Evolutionary conservation across 1,140 invertebrate genomes (phyloP), one percentile per base, ranked within the genome.

Genomic region (Hormaphis cornu): DNA sequence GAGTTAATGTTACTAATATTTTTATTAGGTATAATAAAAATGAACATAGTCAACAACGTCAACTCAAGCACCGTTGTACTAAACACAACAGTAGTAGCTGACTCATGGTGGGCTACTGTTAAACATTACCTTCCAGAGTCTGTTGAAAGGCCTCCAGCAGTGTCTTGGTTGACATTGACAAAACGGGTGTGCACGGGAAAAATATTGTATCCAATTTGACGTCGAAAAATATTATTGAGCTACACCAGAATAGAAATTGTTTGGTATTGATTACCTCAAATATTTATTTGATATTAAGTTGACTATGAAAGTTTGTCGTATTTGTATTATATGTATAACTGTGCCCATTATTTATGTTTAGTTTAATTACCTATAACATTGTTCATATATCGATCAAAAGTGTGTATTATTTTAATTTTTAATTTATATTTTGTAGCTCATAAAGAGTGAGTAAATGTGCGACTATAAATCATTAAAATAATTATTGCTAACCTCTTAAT

Each of bases 141-240:
- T 1, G 77, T 83, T 33, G 75, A 40, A 69, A 69, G 73, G 54
- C 76, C 79, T 71, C 76, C 76, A 4, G 70, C 79, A 0, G 78
- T 82, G 12, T 76, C 81, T 74, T 82, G 81, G 80, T 74, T 71
- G 40, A 74, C 76, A 26, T 78, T 82, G 59, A 70, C 79, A 10
- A 78, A 76, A 69, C 79, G 78, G 56, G 69, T 82, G 58, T 77
- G 80, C 54, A 79, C 77, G 74, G 82, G 81, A 10, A 76, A 81
- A 74, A 76, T 82, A 14, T 70, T 82, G 2, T 82, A 82, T 73
- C 80, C 81, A 5, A 73, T 82, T 26, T 72, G 59, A 70, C 8
- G 4, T 28, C n/a, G n/a, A n/a, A n/a, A n/a, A n/a, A n/a, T n/a
- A n/a, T n/a, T n/a, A n/a, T n/a, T n/a, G n/a, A n/a, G n/a, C n/a